phyloP scores from a whole-genome alignment of 2,113 vertebrate species.

The Carollia perspicillata region DNA sequence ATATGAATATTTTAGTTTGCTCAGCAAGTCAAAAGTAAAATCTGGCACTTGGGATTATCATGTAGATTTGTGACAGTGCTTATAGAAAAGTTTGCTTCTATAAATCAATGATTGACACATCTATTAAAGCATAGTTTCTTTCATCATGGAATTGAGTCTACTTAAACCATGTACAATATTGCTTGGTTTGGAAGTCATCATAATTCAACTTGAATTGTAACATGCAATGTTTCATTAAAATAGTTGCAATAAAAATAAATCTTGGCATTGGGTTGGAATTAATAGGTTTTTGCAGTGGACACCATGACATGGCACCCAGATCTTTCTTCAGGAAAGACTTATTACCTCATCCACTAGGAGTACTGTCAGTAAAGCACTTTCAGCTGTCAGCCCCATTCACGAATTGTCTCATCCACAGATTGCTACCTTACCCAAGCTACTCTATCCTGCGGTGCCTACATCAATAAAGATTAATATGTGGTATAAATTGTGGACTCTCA shows the following conservation, averaged over 20 bases:
- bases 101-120: constrained; percentile 59
- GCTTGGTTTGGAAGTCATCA: constrained; percentile 27
- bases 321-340: background rate
- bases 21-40: constrained; percentile 68
- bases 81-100: constrained; percentile 38
- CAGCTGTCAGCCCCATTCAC: background rate
- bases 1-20: constrained; percentile 73
- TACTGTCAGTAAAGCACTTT: background rate
- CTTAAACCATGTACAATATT: background rate
- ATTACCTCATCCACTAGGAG: background rate
- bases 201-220: constrained; percentile 32
- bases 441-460: background rate
- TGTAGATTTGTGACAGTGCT: constrained; percentile 60
- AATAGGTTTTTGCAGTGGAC: background rate
- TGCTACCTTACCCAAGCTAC: background rate
- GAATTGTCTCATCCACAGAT: background rate
- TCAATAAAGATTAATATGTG: background rate
- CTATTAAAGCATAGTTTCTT: constrained; percentile 44
- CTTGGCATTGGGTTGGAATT: background rate
- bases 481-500: background rate
- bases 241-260: background rate
- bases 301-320: background rate
- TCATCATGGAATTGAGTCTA: constrained; percentile 13
- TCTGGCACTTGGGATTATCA: constrained; percentile 59
- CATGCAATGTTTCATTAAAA: constrained; percentile 2